Conservation (phyloP, 2,797 vertebrate genomes). For the Geotrypetes seraphini region DNA sequence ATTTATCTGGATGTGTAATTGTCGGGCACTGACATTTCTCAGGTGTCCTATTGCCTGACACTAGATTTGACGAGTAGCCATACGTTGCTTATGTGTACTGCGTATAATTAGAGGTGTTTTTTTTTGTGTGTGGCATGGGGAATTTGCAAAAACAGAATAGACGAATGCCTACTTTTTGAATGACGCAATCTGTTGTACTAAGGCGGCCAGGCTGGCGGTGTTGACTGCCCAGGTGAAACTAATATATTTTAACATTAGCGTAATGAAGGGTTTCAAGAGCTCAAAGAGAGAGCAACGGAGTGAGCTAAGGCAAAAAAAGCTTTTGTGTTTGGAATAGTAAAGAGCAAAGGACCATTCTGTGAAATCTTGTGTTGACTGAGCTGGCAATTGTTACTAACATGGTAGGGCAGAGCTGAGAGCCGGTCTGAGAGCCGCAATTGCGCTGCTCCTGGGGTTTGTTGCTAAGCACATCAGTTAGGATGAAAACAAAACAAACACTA, state of each 20-base stretch:
- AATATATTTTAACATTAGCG: background rate
- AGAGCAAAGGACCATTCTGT: background rate
- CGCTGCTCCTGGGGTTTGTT: constrained; percentile 15
- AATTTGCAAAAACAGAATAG: too few species aligned
- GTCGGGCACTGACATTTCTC: too few species aligned
- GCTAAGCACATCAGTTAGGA: constrained; percentile 7
- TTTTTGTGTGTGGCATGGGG: too few species aligned
- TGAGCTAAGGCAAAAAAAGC: too few species aligned
- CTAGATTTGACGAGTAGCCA: too few species aligned
- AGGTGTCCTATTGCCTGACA: too few species aligned
- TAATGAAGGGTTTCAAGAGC: background rate
- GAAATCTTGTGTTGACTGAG: background rate
- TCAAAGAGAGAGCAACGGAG: background rate
- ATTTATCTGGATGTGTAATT: too few species aligned
- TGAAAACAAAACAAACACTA: constrained; percentile 8
- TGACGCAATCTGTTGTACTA: background rate
- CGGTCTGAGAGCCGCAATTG: background rate
- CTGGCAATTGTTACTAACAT: background rate
- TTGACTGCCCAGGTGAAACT: background rate
- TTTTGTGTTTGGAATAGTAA: too few species aligned
- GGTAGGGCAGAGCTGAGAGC: background rate
- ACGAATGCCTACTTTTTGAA: background rate
- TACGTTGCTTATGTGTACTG: too few species aligned
- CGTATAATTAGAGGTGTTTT: too few species aligned
- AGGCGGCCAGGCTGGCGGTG: background rate